Percentiles rank a stretch among this genome's conserved stretches.
Conservation (phyloP, 1,140 invertebrate species). For the Drosophila takahashii region DNA sequence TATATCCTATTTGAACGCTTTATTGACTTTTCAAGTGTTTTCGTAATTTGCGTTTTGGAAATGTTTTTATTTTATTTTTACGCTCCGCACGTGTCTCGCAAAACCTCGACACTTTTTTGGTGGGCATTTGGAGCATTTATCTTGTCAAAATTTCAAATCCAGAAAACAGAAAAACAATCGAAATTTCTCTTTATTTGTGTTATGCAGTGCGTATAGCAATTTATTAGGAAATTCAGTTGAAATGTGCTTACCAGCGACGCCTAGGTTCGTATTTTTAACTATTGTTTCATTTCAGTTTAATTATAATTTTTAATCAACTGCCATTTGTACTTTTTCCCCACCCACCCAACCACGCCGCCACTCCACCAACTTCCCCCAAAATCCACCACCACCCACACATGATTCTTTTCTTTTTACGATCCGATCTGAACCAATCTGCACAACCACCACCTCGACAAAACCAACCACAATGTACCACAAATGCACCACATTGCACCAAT, state of each 20-base stretch:
- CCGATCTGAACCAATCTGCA: conserved; percentile 36
- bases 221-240: conserved; percentile 84
- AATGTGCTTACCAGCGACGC: conserved; percentile 80
- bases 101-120: conserved; percentile 40
- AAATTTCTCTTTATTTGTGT: conserved; percentile 70
- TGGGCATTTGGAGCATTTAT: conserved; percentile 4
- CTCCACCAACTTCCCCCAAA: conserved; percentile 2
- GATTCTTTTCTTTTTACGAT: conserved; percentile 62
- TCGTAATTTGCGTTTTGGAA: conserved; percentile 5
- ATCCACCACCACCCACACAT: conserved; percentile 17
- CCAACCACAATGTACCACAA: conserved; percentile 24
- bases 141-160: conserved; percentile 27
- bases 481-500: conserved; percentile 29
- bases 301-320: conserved; percentile 47
- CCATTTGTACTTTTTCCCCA: conserved; percentile 29
- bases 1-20: not conserved
- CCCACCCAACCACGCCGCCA: conserved; percentile 6
- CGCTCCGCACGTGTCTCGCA: conserved; percentile 6
- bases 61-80: conserved; percentile 9
- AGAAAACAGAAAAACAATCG: conserved; percentile 53
- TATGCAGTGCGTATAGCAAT: conserved; percentile 83
- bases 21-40: conserved; percentile 5
- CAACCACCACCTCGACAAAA: conserved; percentile 25
- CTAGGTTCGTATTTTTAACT: conserved; percentile 78
- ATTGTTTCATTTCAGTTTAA: conserved; percentile 28